Conservation (phyloP, 2,113 vertebrate species). For the Apeltes quadracus region DNA sequence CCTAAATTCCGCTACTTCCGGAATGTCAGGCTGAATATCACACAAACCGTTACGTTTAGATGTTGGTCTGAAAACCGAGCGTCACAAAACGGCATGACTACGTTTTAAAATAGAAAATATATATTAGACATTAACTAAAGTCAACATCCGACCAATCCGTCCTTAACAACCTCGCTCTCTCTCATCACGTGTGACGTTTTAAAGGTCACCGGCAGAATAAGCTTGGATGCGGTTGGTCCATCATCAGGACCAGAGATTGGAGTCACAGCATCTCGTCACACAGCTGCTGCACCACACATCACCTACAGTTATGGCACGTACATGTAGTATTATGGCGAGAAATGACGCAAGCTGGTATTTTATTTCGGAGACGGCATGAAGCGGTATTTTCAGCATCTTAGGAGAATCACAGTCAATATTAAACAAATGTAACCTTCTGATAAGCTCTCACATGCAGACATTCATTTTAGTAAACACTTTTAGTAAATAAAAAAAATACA, state of each 20-base stretch:
- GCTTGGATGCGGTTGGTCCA: conserved; percentile 51
- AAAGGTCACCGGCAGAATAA: conserved; percentile 55
- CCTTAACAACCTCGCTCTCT: conserved; percentile 29
- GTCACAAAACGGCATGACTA: not conserved
- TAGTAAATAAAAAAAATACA: not conserved
- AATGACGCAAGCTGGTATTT: not conserved
- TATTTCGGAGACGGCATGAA: not conserved
- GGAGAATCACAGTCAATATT: not conserved
- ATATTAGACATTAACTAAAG: not conserved
- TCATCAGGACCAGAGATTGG: conserved; percentile 63
- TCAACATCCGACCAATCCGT: conserved; percentile 7
- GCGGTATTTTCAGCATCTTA: not conserved
- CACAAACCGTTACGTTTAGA: conserved; percentile 6
- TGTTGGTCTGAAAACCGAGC: not conserved
- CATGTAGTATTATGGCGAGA: not conserved
- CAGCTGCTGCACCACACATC: not conserved
- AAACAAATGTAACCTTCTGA: not conserved
- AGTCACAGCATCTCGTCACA: conserved; percentile 45
- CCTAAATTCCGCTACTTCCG: conserved; percentile 66
- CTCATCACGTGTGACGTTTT: conserved; percentile 62
- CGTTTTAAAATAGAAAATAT: not conserved
- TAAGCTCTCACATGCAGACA: not conserved
- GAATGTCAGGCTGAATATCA: conserved; percentile 19
- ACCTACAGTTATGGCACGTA: not conserved
- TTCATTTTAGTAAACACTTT: too few relatives aligned